These are phyloP conservation scores for Melanotaenia nigrans DNA, from an alignment of 2,797 vertebrate species.

Conservation along the genomic window DNA sequence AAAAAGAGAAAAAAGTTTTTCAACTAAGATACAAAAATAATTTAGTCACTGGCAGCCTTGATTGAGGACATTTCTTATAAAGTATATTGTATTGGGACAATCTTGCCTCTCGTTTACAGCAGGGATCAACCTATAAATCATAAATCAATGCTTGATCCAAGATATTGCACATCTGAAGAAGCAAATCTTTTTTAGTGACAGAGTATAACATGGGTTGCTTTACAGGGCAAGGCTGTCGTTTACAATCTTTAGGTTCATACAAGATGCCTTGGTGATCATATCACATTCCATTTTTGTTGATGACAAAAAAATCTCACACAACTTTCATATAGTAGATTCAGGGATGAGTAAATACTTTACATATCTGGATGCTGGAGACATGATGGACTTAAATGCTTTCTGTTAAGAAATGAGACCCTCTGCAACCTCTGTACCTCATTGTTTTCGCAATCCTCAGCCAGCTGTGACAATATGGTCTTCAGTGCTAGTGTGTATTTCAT, in stretches of 20 bases:
- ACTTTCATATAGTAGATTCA: constrained; percentile 65
- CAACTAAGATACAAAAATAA: constrained; percentile 42
- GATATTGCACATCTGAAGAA: constrained; percentile 28
- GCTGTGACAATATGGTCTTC: constrained; percentile 89
- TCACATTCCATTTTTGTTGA: constrained; percentile 84
- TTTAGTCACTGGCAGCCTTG: constrained; percentile 63
- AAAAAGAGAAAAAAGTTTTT: constrained; percentile 26
- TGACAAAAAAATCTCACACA: constrained; percentile 49
- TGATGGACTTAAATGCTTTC: constrained; percentile 66
- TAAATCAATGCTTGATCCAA: constrained; percentile 27
- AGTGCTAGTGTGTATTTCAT: constrained; percentile 87
- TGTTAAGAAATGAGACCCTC: constrained; percentile 60
- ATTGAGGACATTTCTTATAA: constrained; percentile 40
- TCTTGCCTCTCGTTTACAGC: constrained; percentile 6
- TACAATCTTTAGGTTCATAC: constrained; percentile 74
- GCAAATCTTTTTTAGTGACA: constrained; percentile 33
- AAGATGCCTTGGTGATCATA: constrained; percentile 80
- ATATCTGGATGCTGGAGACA: constrained; percentile 55
- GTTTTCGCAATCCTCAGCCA: constrained; percentile 83
- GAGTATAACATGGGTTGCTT: constrained; percentile 32
- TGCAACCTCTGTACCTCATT: constrained; percentile 70
- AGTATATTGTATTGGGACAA: constrained; percentile 8
- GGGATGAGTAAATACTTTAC: constrained; percentile 55
- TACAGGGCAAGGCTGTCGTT: constrained; percentile 71
- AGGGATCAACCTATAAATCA: constrained; percentile 23